These are phyloP conservation scores for Neoniphon sammara DNA, from an alignment of 2,797 vertebrate species.

Conservation along the genomic window DNA sequence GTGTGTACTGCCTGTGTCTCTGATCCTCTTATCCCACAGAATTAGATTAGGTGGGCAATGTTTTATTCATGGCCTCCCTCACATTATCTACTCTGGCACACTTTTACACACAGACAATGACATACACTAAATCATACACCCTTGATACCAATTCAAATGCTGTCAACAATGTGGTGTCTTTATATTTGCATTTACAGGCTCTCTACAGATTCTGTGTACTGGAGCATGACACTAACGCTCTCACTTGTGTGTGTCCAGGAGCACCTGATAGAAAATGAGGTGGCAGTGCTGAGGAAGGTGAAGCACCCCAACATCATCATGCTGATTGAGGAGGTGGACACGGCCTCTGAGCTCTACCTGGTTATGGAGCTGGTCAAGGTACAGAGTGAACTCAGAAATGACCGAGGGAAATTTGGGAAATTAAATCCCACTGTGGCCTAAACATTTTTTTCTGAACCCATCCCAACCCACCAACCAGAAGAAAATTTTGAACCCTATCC, in stretches of 20 bases:
- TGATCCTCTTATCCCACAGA: constrained; percentile 45
- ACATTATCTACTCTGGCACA: constrained; percentile 26
- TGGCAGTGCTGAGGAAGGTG: constrained; percentile 92
- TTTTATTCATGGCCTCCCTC: constrained; percentile 52
- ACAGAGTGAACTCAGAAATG: neutral
- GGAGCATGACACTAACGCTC: neutral
- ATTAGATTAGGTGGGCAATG: constrained; percentile 27
- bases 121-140: constrained; percentile 8
- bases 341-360: constrained; percentile 89
- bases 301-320: constrained; percentile 99
- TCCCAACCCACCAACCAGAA: no score
- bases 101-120: constrained; percentile 9
- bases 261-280: constrained; percentile 97
- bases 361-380: constrained; percentile 99
- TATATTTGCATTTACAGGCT: constrained; percentile 13
- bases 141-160: constrained; percentile 31
- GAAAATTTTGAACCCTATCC: no score
- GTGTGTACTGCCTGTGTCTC: constrained; percentile 15
- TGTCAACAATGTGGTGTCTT: constrained; percentile 6
- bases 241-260: constrained; percentile 82
- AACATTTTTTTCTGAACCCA: no score
- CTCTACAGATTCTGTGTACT: constrained; percentile 5
- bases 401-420: neutral
- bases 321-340: constrained; percentile 97
- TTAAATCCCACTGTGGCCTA: no score